Base-by-base conservation (phyloP, 2,888 invertebrate species). In the Leptogaster cylindrica region DNA sequence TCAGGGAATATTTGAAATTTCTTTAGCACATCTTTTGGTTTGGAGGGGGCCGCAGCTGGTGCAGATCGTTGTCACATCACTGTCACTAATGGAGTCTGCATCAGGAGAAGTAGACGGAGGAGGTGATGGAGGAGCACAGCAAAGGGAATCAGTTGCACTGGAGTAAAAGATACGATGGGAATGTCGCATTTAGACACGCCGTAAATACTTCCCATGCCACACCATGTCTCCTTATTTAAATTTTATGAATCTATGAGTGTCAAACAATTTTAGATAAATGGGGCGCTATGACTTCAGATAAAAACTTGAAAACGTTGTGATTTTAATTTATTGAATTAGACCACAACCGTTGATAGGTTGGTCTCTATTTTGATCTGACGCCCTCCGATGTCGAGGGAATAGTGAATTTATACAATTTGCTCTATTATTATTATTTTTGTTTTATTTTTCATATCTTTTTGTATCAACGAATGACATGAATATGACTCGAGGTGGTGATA, bases 231-330 rank as follows among this genome's bases (percentile, higher is more conserved):
- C 63, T 69, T 65, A 69, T 69, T 69, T 69, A 69, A 67, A 69
- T 69, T 69, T 69, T 69, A 69, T 69, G 69, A 69, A 69, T 70
- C 70, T 68, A 67, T 68, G 68, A 69, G 66, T 70, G 70, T 70
- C 70, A 70, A 69, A 70, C 70, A 70, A 66, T 69, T 67, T 69
- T 68, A 70, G 69, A 70, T 70, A 69, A 70, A 70, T 70, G 68
- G 65, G 58, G 36, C 55, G 46, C 39, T 36, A 36, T 41, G 66
- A 16, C 16, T 48, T 14, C n/a, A 39, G 23, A 16, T 39, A 44
- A 55, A 64, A 36, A 64, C 27, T 44, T 65, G 27, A 65, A 50
- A 65, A 28, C 27, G 20, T 50, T 50, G 50, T 51, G 44, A 66
- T 61, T 68, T 66, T 68, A 66, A 68, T 68, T 68, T 68, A 68